These are phyloP conservation scores for Zosterops japonicus DNA, from an alignment of 2,113 vertebrate species.

Conservation along the genomic window DNA sequence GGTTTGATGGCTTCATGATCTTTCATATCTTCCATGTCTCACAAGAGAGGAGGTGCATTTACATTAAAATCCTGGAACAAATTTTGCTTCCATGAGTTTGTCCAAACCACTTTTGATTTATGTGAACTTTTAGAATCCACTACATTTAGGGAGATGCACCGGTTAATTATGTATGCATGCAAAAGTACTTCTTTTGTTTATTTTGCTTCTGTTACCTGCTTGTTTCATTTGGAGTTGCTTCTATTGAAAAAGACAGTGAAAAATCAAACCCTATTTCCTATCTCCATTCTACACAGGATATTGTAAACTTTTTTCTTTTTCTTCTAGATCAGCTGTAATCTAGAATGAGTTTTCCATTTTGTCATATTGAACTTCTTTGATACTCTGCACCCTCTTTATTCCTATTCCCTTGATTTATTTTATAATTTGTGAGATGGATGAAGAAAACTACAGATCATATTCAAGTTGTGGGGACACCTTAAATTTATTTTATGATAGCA, in stretches of 20 bases:
- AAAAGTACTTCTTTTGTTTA: background rate
- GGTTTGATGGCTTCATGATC: background rate
- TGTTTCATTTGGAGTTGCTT: background rate
- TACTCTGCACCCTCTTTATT: background rate
- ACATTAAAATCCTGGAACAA: background rate
- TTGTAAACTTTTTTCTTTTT: background rate
- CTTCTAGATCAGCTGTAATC: background rate
- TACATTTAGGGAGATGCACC: background rate
- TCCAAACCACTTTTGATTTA: background rate
- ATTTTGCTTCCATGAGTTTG: background rate
- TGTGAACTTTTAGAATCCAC: background rate
- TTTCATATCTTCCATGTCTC: background rate
- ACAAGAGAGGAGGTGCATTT: background rate
- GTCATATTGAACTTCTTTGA: background rate
- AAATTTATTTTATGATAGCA: background rate
- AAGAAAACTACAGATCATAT: background rate
- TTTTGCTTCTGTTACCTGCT: background rate
- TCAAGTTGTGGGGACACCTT: background rate
- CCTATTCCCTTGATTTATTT: background rate
- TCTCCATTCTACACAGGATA: background rate
- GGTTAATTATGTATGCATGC: background rate
- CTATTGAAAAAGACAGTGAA: background rate
- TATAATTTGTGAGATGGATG: background rate
- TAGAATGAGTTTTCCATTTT: background rate
- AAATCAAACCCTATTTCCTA: background rate